A percentile compares a stretch with the other conserved stretches of the same genome.
phyloP scores from a whole-genome alignment of 2,888 invertebrate species.

The Druceiella hillmani region DNA sequence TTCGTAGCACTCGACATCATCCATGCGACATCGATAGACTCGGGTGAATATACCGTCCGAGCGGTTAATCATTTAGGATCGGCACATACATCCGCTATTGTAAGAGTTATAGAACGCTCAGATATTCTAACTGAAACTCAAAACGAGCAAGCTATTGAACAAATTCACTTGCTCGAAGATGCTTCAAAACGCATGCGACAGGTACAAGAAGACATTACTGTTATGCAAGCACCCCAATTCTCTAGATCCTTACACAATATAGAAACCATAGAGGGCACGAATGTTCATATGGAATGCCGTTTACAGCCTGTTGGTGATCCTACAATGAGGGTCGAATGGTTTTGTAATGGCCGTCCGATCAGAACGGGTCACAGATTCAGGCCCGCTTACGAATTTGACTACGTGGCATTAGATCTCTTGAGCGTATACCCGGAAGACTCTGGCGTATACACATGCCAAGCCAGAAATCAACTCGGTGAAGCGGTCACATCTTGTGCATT shows the following conservation, averaged over 20 bases:
- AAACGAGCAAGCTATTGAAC: constrained; percentile 87
- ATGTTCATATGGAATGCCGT: constrained; percentile 88
- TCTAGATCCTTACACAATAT: constrained; percentile 83
- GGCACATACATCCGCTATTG: constrained; percentile 87
- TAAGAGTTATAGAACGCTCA: constrained; percentile 76
- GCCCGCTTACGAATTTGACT: constrained; percentile 95
- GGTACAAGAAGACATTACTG: constrained; percentile 73
- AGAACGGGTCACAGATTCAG: constrained; percentile 92
- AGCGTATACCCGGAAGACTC: constrained; percentile 97
- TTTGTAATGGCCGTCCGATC: constrained; percentile 88
- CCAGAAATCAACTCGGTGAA: constrained; percentile 91
- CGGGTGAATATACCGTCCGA: constrained; percentile 90
- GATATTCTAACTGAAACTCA: constrained; percentile 85
- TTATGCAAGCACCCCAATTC: constrained; percentile 83
- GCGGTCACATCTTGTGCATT: constrained; percentile 90
- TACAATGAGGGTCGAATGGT: constrained; percentile 94
- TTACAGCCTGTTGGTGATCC: constrained; percentile 87
- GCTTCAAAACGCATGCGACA: constrained; percentile 64
- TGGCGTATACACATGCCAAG: constrained; percentile 93
- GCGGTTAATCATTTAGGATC: constrained; percentile 92
- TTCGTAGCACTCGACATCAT: constrained; percentile 95
- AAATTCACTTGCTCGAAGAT: constrained; percentile 87
- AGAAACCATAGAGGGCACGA: constrained; percentile 85
- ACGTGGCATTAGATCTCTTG: constrained; percentile 91
- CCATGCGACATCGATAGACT: constrained; percentile 88